Base-by-base conservation (phyloP, 2,888 invertebrate genomes). In the Agapostemon virescens region DNA sequence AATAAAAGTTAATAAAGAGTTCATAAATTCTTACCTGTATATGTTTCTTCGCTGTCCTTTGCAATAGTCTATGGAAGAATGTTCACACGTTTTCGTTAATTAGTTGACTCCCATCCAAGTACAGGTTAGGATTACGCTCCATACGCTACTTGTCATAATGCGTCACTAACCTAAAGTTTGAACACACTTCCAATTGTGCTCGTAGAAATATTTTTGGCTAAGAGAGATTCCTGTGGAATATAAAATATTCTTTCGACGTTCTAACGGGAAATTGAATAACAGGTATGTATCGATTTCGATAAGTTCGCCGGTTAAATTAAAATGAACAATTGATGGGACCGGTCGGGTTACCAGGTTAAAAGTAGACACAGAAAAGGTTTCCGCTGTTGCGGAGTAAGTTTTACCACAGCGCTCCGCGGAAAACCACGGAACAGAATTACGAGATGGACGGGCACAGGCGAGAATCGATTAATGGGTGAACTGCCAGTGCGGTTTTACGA, bases 381-480 rank as follows among this genome's bases (percentile, higher is more conserved):
- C 86, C 85, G 84, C 84, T 89, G 89, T 89, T 88, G 85, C 87
- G 87, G 86, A 73, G 82, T 79, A 89, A 89, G 86, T 90, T 89
- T 86, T 74, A 87, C 89, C 90, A 82, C 88, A 86, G 84, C 86
- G 84, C 83, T 86, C 79, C 87, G 82, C 75, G 80, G 83, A 78
- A 85, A 85, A 89, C 90, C 88, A 79, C 89, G 79, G 85, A 86
- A 89, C 87, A 85, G 88, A 88, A 90, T 89, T 89, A 88, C 89
- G 87, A 84, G 84, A 81, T 80, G 73, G 79, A 74, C 74, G 78
- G 79, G 67, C 33, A 79, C 69, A 77, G 81, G 81, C 69, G 85
- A 85, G 77, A 86, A 90, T 90, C 89, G 90, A 90, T 90, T 90
- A 90, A 90, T 88, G 88, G 90, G 74, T 86, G 81, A 80, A 84